These are phyloP conservation scores for Phaethornis superciliosus DNA, from an alignment of 2,113 vertebrate genomes.

Conservation along the genomic window DNA sequence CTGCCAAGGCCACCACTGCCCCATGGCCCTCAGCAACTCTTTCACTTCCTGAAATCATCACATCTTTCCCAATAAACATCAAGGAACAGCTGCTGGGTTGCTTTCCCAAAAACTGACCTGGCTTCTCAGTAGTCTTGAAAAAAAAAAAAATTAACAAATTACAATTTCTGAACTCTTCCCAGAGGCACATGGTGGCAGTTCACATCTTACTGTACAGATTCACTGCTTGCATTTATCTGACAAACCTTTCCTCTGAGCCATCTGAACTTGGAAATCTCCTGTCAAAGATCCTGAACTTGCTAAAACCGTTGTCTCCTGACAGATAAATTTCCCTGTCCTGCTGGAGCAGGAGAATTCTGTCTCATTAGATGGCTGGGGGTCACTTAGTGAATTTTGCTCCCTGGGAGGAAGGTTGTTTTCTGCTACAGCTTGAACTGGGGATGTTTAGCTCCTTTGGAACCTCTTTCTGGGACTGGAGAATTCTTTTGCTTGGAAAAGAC, in stretches of 20 bases:
- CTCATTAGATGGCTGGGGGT: neutral
- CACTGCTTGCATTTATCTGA: neutral
- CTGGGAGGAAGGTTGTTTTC: neutral
- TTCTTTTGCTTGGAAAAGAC: too few species aligned
- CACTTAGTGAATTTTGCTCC: neutral
- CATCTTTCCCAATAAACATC: neutral
- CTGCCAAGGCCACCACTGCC: too few species aligned
- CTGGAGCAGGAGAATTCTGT: neutral
- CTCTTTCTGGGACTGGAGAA: neutral
- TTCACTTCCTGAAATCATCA: neutral
- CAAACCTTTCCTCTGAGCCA: neutral
- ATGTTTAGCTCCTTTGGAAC: neutral
- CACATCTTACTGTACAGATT: neutral
- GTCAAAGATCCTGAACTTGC: neutral
- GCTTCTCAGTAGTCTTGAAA: neutral
- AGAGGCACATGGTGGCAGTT: neutral
- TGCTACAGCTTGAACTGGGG: neutral
- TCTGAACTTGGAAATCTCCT: neutral
- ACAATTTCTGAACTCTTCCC: neutral
- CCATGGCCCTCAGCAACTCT: too few species aligned
- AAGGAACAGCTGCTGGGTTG: neutral
- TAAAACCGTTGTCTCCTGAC: neutral
- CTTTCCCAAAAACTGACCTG: neutral
- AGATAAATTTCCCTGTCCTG: neutral
- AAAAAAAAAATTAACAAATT: neutral